Evolutionary conservation across 2,113 vertebrate species (phyloP).

Genomic region (Peucedramus taeniatus): DNA sequence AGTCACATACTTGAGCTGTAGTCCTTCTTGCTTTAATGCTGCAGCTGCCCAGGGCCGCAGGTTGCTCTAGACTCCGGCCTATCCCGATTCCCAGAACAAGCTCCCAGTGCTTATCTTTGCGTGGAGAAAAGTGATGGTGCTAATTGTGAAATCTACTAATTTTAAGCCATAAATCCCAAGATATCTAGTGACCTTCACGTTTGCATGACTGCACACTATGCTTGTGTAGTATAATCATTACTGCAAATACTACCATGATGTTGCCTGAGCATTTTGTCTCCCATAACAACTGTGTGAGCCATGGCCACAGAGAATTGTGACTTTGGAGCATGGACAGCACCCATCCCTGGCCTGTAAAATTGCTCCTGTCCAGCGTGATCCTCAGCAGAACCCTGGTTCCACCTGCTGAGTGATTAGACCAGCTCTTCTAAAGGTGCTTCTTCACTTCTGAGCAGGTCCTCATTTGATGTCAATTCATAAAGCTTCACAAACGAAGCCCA

Average conservation of each 20-base stretch:
- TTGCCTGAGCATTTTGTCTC: neutral
- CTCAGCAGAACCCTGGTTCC: neutral
- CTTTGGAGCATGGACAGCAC: neutral
- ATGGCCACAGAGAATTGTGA: fast-evolving
- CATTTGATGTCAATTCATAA: neutral
- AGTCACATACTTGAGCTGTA: neutral
- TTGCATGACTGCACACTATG: neutral
- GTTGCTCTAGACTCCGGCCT: neutral
- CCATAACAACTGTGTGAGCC: neutral
- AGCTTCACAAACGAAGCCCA: neutral
- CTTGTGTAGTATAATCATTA: neutral
- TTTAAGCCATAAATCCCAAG: neutral
- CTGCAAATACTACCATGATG: neutral
- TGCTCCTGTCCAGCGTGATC: fast-evolving
- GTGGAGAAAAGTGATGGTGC: neutral
- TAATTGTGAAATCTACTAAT: neutral
- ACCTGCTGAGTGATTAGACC: neutral
- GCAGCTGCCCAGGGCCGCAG: neutral
- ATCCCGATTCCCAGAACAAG: neutral
- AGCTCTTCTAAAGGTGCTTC: neutral
- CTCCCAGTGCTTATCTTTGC: neutral
- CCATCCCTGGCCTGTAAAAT: neutral
- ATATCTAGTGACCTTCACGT: neutral
- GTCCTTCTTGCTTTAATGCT: neutral
- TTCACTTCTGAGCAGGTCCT: neutral